Percentiles rank a stretch among this genome's conserved stretches.
Conservation (phyloP, 2,113 vertebrate genomes). For the Dunckerocampus dactyliophorus region DNA sequence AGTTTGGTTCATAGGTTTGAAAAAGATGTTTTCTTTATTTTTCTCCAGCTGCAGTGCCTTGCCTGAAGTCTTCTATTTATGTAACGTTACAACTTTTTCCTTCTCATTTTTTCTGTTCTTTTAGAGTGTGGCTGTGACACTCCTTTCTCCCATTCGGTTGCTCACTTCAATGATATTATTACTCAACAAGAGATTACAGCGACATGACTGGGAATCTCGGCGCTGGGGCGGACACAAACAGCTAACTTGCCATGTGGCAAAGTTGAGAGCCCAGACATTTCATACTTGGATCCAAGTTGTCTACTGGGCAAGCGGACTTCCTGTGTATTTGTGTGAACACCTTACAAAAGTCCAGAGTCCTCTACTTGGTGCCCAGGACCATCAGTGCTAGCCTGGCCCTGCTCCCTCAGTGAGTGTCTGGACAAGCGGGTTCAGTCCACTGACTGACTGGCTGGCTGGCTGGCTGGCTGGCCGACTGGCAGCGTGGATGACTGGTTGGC, state of each 20-base stretch:
- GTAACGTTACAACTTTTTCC: too few relatives aligned
- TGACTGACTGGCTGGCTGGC: conserved; percentile 56
- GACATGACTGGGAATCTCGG: conserved; percentile 42
- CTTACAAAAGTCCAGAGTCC: conserved; percentile 59
- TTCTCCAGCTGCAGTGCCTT: too few relatives aligned
- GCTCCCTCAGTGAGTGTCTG: conserved; percentile 54
- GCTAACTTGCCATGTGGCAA: conserved; percentile 61
- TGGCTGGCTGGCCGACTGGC: background rate
- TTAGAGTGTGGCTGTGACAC: too few relatives aligned
- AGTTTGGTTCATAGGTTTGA: too few relatives aligned
- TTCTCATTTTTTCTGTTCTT: too few relatives aligned
- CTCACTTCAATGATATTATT: background rate
- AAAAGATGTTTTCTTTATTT: too few relatives aligned
- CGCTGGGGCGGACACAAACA: conserved; percentile 43
- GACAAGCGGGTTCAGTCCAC: conserved; percentile 51
- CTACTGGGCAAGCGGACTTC: conserved; percentile 45
- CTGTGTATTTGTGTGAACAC: conserved; percentile 55
- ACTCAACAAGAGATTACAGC: conserved; percentile 26
- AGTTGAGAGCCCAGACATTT: conserved; percentile 53
- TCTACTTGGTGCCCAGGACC: conserved; percentile 60
- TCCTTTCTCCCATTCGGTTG: background rate
- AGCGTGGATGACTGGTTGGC: conserved; percentile 55
- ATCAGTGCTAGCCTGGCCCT: conserved; percentile 55
- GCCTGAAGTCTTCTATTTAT: too few relatives aligned
- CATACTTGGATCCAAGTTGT: conserved; percentile 53